Conservation (phyloP, 2,113 vertebrate genomes). For the Desmodus rotundus region DNA sequence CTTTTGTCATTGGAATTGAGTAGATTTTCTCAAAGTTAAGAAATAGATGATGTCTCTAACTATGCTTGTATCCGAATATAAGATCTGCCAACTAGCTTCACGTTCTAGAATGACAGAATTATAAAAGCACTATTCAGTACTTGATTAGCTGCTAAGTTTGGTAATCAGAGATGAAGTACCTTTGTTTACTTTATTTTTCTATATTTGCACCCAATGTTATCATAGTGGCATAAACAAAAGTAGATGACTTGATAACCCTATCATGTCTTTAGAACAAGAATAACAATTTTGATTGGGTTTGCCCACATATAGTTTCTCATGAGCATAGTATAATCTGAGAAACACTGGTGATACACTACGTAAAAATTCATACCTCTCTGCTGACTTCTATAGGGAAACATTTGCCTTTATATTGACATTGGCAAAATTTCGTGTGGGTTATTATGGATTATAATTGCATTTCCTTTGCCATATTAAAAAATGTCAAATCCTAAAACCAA, state of each 20-base stretch:
- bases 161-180: background rate
- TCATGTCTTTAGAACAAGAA: background rate
- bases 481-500: slow-evolving; percentile 43
- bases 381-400: slow-evolving; percentile 57
- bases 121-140: background rate
- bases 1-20: background rate
- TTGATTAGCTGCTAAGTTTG: background rate
- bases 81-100: background rate
- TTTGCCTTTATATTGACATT: slow-evolving; percentile 67
- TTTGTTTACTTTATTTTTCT: background rate
- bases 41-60: background rate
- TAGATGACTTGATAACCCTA: background rate
- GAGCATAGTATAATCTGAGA: background rate
- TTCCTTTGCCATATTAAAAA: background rate
- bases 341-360: slow-evolving; percentile 34
- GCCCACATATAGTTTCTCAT: background rate
- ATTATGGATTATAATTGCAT: slow-evolving; percentile 58
- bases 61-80: background rate
- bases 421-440: slow-evolving; percentile 41
- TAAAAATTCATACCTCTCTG: slow-evolving; percentile 51
- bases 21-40: background rate
- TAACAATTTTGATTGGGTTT: background rate
- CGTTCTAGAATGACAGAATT: background rate
- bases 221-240: background rate
- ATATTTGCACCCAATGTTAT: background rate